Evolutionary conservation across 37 sponge, comb jelly and placozoan species (phyloP).

Genomic region (Halichondria panicea): DNA sequence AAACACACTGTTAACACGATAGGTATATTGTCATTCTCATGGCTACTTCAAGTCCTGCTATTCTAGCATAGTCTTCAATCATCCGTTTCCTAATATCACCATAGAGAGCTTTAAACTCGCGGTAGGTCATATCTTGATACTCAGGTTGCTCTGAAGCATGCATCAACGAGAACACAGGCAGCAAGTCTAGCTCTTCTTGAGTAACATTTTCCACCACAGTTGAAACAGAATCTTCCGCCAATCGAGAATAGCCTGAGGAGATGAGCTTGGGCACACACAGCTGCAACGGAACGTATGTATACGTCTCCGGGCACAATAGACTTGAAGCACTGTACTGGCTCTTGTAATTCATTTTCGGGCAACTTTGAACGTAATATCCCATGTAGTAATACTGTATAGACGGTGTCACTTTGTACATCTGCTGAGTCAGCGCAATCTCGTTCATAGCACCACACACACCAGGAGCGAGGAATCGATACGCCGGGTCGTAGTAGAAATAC

Average conservation of each 20-base stretch:
- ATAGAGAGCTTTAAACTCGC: background rate
- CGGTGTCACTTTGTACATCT: conserved; percentile 30
- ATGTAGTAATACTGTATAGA: conserved; percentile 82
- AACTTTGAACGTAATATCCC: conserved; percentile 87
- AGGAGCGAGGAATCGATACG: conserved; percentile 57
- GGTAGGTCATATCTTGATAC: conserved; percentile 4
- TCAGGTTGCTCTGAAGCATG: background rate
- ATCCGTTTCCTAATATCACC: background rate
- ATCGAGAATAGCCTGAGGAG: conserved; percentile 52
- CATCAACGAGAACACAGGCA: background rate
- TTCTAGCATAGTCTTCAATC: conserved; percentile 26
- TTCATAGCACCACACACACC: conserved; percentile 59
- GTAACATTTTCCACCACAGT: background rate
- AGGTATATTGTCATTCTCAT: background rate
- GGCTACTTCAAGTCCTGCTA: conserved; percentile 35
- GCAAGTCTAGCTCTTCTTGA: conserved; percentile 8
- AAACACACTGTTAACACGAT: too few relatives aligned
- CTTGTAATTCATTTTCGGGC: conserved; percentile 89
- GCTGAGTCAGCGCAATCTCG: conserved; percentile 49
- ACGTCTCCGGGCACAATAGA: conserved; percentile 72
- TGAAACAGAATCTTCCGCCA: conserved; percentile 24
- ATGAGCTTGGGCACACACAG: conserved; percentile 50
- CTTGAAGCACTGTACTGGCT: conserved; percentile 52
- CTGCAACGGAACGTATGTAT: conserved; percentile 62
- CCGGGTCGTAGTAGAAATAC: conserved; percentile 77